Conservation (phyloP, 2,888 invertebrate species). For the Lithophane ornitopus region DNA sequence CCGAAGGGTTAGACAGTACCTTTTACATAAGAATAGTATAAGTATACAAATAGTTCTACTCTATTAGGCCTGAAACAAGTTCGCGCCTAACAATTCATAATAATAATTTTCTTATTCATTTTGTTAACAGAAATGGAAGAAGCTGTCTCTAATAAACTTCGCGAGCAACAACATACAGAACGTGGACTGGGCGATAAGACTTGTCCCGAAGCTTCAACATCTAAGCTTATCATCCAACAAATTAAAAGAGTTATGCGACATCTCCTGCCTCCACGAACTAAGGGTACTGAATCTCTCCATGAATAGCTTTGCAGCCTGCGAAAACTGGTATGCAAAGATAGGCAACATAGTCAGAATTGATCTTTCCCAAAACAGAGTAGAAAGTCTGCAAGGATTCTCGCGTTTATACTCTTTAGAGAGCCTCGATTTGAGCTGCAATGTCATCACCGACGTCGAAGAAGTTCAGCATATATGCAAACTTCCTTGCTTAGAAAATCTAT, state of each 20-base stretch:
- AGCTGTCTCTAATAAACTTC: conserved; percentile 93
- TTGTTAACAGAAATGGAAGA: conserved; percentile 92
- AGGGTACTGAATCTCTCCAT: conserved; percentile 94
- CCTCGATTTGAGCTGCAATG: conserved; percentile 96
- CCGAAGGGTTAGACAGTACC: too few species aligned
- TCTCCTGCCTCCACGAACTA: conserved; percentile 95
- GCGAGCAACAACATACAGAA: conserved; percentile 94
- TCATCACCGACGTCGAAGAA: conserved; percentile 95
- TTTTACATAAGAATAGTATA: neutral
- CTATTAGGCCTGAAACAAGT: neutral
- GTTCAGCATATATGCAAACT: conserved; percentile 94
- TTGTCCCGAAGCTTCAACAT: conserved; percentile 93
- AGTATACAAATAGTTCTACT: neutral
- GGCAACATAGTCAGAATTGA: conserved; percentile 97
- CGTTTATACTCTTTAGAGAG: conserved; percentile 96
- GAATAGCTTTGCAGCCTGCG: conserved; percentile 93
- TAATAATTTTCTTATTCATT: conserved; percentile 3
- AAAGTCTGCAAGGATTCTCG: conserved; percentile 93
- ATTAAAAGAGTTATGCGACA: conserved; percentile 93
- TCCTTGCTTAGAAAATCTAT: conserved; percentile 96
- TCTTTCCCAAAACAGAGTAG: conserved; percentile 96
- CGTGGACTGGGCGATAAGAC: conserved; percentile 95
- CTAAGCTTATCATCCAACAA: conserved; percentile 95
- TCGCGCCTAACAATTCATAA: neutral
- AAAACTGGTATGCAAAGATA: conserved; percentile 95